Base-by-base conservation (phyloP, 2,888 invertebrate genomes). In the Nomada ruficornis region DNA sequence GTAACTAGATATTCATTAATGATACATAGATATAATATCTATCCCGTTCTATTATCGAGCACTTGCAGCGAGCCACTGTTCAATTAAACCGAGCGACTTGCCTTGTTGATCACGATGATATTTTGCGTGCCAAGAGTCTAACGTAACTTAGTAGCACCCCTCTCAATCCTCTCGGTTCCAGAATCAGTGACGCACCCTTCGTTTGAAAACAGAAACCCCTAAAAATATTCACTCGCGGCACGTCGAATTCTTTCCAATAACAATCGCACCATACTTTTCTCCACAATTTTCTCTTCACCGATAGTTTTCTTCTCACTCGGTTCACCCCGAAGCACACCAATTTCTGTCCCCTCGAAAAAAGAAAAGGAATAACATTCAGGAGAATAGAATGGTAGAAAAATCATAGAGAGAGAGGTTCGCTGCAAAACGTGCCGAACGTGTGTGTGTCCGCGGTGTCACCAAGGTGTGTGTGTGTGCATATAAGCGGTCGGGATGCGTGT, bases 1-100 rank as follows among this genome's bases (percentile, higher is more conserved):
- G 93, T 93, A 91, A 91, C 91, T 93, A 93, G 92, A 91, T 92
- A 91, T 91, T 89, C 89, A 91, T 91, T 91, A 90, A 36, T 90
- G 86, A 88, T 88, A 86, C 78, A 89, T 68, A 68, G 15, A 60
- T 62, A 44, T 60, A 60, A 20, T 52, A 44, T 71, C 63, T 23
- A 52, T 89, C 84, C 76, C 64, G 47, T 74, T 85, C 77, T 88
- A 85, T 85, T 88, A 73, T 85, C 79, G 86, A 85, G 86, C 88
- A 89, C 86, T 89, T 89, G 91, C 91, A 91, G 90, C 89, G 89
- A 90, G 82, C 86, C 89, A 75, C 85, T 84, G 59, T 62, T 74
- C 63, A n/a, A 65, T 71, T 67, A 1, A 36, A 36, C 36, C 36
- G 36, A 26, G 7, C 9, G 62, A 15, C 15, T 50, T 62, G 20